Percentiles rank a stretch among this genome's conserved stretches.
These are phyloP conservation scores for Bovichtus variegatus DNA, from an alignment of 2,797 vertebrate species.

Conservation along the genomic window DNA sequence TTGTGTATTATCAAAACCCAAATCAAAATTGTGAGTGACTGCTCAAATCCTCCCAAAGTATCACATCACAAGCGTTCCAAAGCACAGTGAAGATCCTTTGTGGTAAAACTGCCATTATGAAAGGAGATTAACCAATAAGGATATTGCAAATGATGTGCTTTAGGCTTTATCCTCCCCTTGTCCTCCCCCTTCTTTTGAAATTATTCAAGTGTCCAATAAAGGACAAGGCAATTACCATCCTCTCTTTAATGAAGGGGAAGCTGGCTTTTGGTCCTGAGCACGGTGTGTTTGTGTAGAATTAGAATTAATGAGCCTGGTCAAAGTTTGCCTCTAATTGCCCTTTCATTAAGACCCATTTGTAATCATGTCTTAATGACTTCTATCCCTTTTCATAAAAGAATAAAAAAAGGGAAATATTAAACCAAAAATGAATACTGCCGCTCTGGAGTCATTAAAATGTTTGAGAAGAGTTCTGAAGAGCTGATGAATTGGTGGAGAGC, in stretches of 20 bases:
- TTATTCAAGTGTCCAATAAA: slow-evolving; percentile 84
- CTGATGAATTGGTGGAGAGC: slow-evolving; percentile 21
- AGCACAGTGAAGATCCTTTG: slow-evolving; percentile 52
- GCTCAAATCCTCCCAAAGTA: slow-evolving; percentile 58
- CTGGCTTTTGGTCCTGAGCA: slow-evolving; percentile 76
- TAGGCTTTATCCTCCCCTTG: slow-evolving; percentile 74
- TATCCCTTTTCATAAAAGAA: slow-evolving; percentile 59
- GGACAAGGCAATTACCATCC: slow-evolving; percentile 84
- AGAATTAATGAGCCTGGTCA: slow-evolving; percentile 87
- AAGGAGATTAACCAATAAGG: slow-evolving; percentile 76
- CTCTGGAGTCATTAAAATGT: slow-evolving; percentile 66
- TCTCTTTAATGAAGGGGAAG: slow-evolving; percentile 79
- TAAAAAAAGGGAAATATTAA: slow-evolving; percentile 45
- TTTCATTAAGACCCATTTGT: slow-evolving; percentile 87
- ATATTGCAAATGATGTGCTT: slow-evolving; percentile 76
- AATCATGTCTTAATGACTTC: slow-evolving; percentile 85
- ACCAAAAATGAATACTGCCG: slow-evolving; percentile 61
- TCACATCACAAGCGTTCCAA: slow-evolving; percentile 49
- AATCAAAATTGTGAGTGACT: slow-evolving; percentile 62
- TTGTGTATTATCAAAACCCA: slow-evolving; percentile 64
- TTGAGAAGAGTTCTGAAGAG: slow-evolving; percentile 34
- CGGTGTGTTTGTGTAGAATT: slow-evolving; percentile 81
- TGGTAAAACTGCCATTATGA: slow-evolving; percentile 66
- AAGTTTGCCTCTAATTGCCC: slow-evolving; percentile 86
- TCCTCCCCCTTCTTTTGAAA: slow-evolving; percentile 76